A percentile compares a stretch with the other conserved stretches of the same genome.
Conservation (phyloP, 2,888 invertebrate genomes). For the Lasioglossum figueresi region DNA sequence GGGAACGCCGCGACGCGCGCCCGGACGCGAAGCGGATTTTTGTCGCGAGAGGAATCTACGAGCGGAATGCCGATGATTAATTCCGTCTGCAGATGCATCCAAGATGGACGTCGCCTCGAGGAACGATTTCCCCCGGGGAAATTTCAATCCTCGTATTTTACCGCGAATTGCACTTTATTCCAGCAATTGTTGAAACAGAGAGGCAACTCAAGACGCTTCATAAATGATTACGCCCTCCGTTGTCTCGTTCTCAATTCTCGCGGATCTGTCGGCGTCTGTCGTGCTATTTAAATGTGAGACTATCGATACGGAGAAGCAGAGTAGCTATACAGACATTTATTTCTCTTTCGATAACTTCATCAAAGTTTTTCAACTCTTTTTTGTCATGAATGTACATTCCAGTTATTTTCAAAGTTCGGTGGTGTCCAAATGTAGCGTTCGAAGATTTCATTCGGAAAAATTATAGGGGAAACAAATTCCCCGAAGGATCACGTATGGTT, state of each 20-base stretch:
- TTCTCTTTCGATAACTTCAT: too few relatives aligned
- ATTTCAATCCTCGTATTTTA: not conserved
- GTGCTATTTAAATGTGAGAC: too few relatives aligned
- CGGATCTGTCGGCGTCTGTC: not conserved
- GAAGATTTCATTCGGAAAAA: not conserved
- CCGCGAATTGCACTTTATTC: not conserved
- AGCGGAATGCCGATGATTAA: constrained; percentile 36
- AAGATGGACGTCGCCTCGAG: not conserved
- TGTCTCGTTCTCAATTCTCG: not conserved
- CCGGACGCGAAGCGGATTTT: constrained; percentile 20
- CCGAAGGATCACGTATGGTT: not conserved
- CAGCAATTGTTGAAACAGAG: not conserved
- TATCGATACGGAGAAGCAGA: too few relatives aligned
- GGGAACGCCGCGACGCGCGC: constrained; percentile 2
- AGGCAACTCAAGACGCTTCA: not conserved
- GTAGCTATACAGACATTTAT: too few relatives aligned
- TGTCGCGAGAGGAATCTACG: constrained; percentile 21
- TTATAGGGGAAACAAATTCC: not conserved
- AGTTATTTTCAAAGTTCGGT: too few relatives aligned
- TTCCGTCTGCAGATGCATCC: constrained; percentile 7
- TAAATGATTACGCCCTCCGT: not conserved
- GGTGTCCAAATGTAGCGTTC: not conserved
- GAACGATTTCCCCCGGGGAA: not conserved
- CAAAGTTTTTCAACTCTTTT: too few relatives aligned
- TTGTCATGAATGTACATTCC: too few relatives aligned